phyloP scores from a whole-genome alignment of 2,888 invertebrate genomes.

The Latrodectus elegans region DNA sequence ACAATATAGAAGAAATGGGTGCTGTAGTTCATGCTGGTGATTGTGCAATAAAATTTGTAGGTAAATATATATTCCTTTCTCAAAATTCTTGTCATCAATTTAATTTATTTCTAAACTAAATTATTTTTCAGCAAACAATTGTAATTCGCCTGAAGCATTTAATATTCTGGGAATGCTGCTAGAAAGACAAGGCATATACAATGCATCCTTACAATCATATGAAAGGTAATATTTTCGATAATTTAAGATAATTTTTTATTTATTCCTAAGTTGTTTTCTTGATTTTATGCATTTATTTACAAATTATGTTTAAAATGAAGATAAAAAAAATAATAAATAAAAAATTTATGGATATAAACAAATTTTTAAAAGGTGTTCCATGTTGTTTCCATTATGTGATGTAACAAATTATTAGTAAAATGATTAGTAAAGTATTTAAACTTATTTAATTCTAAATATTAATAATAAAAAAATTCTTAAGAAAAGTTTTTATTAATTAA shows the following conservation, averaged over 20 bases:
- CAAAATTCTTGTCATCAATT: conserved; percentile 6
- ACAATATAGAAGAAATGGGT: conserved; percentile 86
- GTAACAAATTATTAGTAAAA: too few species aligned
- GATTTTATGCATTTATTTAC: not conserved
- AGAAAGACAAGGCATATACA: conserved; percentile 80
- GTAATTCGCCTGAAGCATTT: conserved; percentile 81
- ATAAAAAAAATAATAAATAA: too few species aligned
- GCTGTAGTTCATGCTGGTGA: conserved; percentile 87
- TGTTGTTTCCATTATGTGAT: too few species aligned
- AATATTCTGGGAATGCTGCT: conserved; percentile 84
- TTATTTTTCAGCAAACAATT: conserved; percentile 78
- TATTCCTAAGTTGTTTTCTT: not conserved
- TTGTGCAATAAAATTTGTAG: conserved; percentile 84
- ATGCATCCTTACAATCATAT: conserved; percentile 81
- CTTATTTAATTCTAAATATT: too few species aligned
- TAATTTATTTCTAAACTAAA: not conserved
- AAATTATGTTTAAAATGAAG: too few species aligned
- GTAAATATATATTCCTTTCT: conserved; percentile 74
- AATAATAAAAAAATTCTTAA: too few species aligned
- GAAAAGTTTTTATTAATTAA: too few species aligned
- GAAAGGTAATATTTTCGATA: conserved; percentile 76
- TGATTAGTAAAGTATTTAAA: too few species aligned
- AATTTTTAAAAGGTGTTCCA: too few species aligned
- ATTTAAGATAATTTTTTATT: conserved; percentile 20
- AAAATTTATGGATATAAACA: too few species aligned